Evolutionary conservation across 2,888 invertebrate species (phyloP), one percentile per base, ranked within the genome.

Genomic region (Saturnia pavonia): DNA sequence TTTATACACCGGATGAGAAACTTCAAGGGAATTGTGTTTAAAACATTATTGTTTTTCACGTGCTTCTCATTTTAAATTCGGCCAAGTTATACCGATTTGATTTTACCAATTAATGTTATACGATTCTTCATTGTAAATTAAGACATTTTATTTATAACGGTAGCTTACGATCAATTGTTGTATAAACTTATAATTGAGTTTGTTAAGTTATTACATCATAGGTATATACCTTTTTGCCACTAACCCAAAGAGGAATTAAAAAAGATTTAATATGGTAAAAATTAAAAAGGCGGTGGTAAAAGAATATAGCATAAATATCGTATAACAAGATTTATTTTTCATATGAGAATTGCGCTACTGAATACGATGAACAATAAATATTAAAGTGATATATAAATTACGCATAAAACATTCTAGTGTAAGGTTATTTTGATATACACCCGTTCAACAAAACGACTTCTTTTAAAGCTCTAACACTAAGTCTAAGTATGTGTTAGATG

Each of bases 1-100:
- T 81, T 82, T 83, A 84, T 80, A 84, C 77, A 80, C 77, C 79
- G 79, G 80, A 74, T 80, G 79, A 74, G 72, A 60, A 81, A 85
- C 81, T 83, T 84, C 69, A 73, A 70, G 77, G 74, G 78, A 79
- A 83, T 80, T 80, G 75, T 76, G 77, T 86, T 77, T 74, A 34
- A 34, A 51, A 40, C 22, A 14, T 16, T 68, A 40, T 45, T 34
- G 19, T 68, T 68, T 68, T 51, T 54, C 40, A 40, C 65, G 65
- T 65, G 40, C 65, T 40, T 19, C 22, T 40, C 12, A 65, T 65
- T 65, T 65, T 65, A n/a, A 65, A 65, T 40, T 65, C 16, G n/a
- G 4, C 65, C 34, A 8, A 65, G 40, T 40, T 65, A 34, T 40
- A 40, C 9, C 8, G n/a, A 40, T 1, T n/a, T n/a, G 19, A 19